Base-by-base conservation (phyloP, 2,888 invertebrate genomes). In the Notocelia uddmanniana region DNA sequence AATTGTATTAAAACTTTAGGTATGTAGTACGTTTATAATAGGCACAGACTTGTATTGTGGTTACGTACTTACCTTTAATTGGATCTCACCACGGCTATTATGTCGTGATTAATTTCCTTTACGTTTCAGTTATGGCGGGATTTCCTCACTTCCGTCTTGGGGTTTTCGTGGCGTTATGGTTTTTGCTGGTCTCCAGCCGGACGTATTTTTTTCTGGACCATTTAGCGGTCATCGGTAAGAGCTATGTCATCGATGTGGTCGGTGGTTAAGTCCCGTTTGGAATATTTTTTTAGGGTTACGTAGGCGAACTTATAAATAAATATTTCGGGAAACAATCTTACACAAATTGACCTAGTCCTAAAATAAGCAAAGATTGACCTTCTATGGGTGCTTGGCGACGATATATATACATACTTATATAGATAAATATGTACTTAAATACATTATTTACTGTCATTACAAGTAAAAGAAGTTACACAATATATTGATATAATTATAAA, bases 111-210 rank as follows among this genome's bases (percentile, higher is more conserved):
- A 52, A 70, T 71, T 71, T 66, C 66, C 66, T 54, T 58, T 64
- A 26, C 63, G 58, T 64, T 41, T 59, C 52, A 59, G 66, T 60
- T 52, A 71, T 59, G 59, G 26, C 75, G 85, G 86, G 83, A 83
- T 86, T 86, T 85, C 83, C 86, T 81, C 50, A 80, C 81, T 86
- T 86, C 85, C 85, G 82, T 73, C 70, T 72, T 70, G 79, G 82
- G 84, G 79, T 82, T 85, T 86, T 83, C 81, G 79, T 77, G 63
- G 62, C 74, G 74, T 76, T 71, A 74, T 41, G 58, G 73, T 82
- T 83, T 83, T 81, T 79, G 55, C 75, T 57, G 76, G 77, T 79
- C 74, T 73, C 63, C 73, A 82, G 76, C 80, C 82, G 84, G 83
- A 83, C 77, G 59, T 75, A 73, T 76, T 80, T 73, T n/a, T 73